These are phyloP conservation scores for Aptenodytes patagonicus DNA, from an alignment of 2,113 vertebrate species.

Conservation along the genomic window DNA sequence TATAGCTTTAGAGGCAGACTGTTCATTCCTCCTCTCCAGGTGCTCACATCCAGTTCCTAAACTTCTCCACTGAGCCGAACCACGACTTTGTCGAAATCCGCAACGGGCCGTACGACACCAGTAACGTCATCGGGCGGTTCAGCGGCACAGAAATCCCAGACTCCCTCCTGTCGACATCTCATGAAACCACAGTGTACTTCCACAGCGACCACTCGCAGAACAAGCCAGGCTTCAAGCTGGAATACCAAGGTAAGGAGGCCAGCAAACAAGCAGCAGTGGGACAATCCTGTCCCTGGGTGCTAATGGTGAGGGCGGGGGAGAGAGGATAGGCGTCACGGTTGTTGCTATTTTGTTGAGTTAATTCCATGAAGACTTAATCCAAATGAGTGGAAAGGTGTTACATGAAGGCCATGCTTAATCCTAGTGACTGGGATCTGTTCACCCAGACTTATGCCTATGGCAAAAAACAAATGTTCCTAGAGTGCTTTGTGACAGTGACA, in stretches of 20 bases:
- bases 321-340: not conserved
- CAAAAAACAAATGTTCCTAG: not conserved
- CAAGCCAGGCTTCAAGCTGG: constrained; percentile 93
- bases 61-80: constrained; percentile 97
- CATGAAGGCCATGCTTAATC: not conserved
- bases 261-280: accelerated
- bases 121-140: constrained; percentile 89
- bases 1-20: not conserved
- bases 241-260: constrained; percentile 85
- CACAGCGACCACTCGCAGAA: constrained; percentile 98
- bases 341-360: not conserved
- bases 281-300: not conserved
- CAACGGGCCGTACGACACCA: constrained; percentile 93
- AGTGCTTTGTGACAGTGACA: not conserved
- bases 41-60: constrained; percentile 93
- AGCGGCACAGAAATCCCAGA: constrained; percentile 86
- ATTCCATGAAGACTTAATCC: not conserved
- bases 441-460: not conserved
- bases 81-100: constrained; percentile 96
- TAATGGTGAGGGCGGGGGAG: not conserved
- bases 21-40: constrained; percentile 67
- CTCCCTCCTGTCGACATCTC: constrained; percentile 90
- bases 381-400: not conserved
- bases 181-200: constrained; percentile 92
- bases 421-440: not conserved